These are phyloP conservation scores for Protonemura montana DNA, from an alignment of 2,888 invertebrate species.

Conservation along the genomic window DNA sequence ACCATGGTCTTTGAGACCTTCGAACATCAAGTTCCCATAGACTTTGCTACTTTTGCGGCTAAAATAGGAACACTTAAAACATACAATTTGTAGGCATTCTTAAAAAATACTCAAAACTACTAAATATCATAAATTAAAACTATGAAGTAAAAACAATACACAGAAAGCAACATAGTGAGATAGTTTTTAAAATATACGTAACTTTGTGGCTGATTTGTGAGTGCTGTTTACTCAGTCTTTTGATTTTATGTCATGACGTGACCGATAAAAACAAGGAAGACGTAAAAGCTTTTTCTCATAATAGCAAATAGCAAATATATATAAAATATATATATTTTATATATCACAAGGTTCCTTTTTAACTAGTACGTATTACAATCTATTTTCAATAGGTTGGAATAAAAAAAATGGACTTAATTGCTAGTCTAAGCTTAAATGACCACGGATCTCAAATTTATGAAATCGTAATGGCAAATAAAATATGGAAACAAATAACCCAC, in stretches of 20 bases:
- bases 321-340: neutral
- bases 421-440: conserved; percentile 50
- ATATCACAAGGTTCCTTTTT: conserved; percentile 47
- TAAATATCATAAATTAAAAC: conserved; percentile 14
- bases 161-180: conserved; percentile 41
- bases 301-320: conserved; percentile 47
- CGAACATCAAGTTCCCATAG: conserved; percentile 47
- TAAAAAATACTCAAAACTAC: conserved; percentile 36
- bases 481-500: conserved; percentile 47
- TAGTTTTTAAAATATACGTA: conserved; percentile 34
- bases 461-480: conserved; percentile 44
- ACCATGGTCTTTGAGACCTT: conserved; percentile 47
- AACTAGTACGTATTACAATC: conserved; percentile 46
- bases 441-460: conserved; percentile 41
- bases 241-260: conserved; percentile 14
- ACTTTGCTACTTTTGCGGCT: conserved; percentile 44
- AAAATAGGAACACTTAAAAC: conserved; percentile 51
- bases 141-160: conserved; percentile 34
- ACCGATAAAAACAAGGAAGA: conserved; percentile 48
- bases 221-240: conserved; percentile 35
- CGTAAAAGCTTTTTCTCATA: conserved; percentile 49
- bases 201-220: conserved; percentile 32
- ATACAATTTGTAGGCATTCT: conserved; percentile 49
- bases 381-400: conserved; percentile 47
- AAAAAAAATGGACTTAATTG: conserved; percentile 48